phyloP scores from a whole-genome alignment of 2,888 invertebrate species.

The Lithophane leautieri region DNA sequence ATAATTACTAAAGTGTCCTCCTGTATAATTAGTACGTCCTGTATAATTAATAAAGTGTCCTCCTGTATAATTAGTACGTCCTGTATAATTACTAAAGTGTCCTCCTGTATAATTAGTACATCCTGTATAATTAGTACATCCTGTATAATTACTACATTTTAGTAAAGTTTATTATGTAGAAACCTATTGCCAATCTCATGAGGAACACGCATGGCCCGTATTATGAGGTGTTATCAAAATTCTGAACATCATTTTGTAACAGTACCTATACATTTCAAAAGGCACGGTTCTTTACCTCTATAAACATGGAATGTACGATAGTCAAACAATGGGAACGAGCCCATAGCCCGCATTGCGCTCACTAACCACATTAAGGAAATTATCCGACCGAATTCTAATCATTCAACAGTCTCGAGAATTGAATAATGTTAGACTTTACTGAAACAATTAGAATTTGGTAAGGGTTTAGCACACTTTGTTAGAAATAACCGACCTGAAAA shows the following conservation, averaged over 20 bases:
- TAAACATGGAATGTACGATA: conserved; percentile 57
- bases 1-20: too few species aligned
- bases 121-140: too few species aligned
- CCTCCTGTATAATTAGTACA: too few species aligned
- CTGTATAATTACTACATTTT: too few species aligned
- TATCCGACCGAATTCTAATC: conserved; percentile 44
- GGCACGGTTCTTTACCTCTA: conserved; percentile 59
- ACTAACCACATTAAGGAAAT: conserved; percentile 51
- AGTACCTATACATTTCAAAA: conserved; percentile 24
- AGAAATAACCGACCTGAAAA: background rate
- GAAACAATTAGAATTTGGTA: conserved; percentile 28
- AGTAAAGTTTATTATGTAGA: background rate
- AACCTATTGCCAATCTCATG: background rate
- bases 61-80: too few species aligned
- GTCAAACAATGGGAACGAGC: conserved; percentile 51
- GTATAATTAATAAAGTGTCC: too few species aligned
- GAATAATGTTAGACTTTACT: conserved; percentile 29
- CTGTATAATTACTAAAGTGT: too few species aligned
- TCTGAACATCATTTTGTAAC: conserved; percentile 5
- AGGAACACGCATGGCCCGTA: conserved; percentile 17
- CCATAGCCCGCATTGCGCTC: conserved; percentile 54
- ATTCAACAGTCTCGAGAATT: conserved; percentile 17
- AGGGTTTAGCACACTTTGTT: background rate
- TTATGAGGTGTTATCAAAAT: conserved; percentile 24
- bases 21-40: too few species aligned